These are phyloP conservation scores for Alosa alosa DNA, from an alignment of 2,113 vertebrate species.

Conservation along the genomic window DNA sequence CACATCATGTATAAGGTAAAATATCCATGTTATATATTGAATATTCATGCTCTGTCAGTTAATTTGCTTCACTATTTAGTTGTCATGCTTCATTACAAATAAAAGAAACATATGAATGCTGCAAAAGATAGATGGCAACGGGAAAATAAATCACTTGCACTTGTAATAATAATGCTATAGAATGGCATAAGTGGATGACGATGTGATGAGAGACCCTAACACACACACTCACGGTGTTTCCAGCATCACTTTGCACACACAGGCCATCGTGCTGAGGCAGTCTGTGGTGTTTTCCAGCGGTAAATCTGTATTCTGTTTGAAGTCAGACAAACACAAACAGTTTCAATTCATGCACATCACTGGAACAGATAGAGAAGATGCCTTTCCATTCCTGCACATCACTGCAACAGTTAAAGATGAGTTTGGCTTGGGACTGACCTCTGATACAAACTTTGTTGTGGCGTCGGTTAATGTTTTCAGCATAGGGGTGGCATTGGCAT, in stretches of 20 bases:
- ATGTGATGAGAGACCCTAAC: neutral
- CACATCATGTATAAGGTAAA: neutral
- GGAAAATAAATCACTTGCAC: no score
- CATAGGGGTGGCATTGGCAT: constrained; percentile 97
- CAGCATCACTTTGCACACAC: constrained; percentile 96
- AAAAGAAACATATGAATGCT: neutral
- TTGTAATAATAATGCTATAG: neutral
- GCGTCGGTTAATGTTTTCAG: constrained; percentile 96
- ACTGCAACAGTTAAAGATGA: neutral
- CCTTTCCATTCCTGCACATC: no score
- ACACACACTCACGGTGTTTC: constrained; percentile 88
- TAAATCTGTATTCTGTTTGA: neutral
- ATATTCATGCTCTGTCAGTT: neutral
- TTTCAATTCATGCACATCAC: neutral
- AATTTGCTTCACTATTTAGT: neutral
- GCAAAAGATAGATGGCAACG: neutral
- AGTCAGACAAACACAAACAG: neutral
- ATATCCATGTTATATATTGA: no score
- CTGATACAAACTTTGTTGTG: constrained; percentile 97
- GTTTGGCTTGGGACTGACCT: constrained; percentile 71
- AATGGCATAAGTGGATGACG: neutral
- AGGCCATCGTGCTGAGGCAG: constrained; percentile 97
- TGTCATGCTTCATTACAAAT: neutral
- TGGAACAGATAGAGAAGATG: neutral
- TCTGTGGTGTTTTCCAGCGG: constrained; percentile 90